These are phyloP conservation scores for Conistra vaccinii DNA, from an alignment of 2,888 invertebrate genomes.

Conservation along the genomic window DNA sequence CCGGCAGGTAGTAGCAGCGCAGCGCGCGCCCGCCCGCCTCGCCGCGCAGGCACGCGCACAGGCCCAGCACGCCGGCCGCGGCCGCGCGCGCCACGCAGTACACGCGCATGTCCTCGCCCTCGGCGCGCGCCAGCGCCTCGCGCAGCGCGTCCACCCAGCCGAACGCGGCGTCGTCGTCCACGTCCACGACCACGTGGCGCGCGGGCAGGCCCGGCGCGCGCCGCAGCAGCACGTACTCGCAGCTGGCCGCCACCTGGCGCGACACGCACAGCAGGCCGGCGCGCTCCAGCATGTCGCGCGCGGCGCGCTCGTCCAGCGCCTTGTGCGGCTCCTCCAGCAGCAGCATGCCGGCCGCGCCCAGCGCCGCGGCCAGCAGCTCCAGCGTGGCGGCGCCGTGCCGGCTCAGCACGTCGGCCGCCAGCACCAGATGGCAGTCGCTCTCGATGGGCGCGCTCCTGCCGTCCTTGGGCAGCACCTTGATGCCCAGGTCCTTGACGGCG, in stretches of 20 bases:
- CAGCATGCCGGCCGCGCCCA: constrained; percentile 93
- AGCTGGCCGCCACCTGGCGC: constrained; percentile 91
- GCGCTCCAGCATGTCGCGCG: constrained; percentile 76
- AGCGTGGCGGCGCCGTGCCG: constrained; percentile 90
- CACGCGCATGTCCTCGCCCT: constrained; percentile 91
- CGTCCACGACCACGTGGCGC: constrained; percentile 90
- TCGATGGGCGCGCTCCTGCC: constrained; percentile 90
- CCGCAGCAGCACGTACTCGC: constrained; percentile 93
- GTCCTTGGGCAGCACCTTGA: constrained; percentile 92
- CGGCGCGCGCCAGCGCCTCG: constrained; percentile 92
- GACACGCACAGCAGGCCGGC: constrained; percentile 80
- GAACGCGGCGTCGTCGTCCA: constrained; percentile 92
- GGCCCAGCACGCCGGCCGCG: constrained; percentile 95
- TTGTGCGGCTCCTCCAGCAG: constrained; percentile 93
- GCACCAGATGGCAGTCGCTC: constrained; percentile 92
- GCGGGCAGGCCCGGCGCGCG: constrained; percentile 82
- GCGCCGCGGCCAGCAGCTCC: constrained; percentile 90
- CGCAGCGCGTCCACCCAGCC: constrained; percentile 96
- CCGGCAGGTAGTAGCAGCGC: constrained; percentile 93
- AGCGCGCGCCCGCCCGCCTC: constrained; percentile 96
- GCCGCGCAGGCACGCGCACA: constrained; percentile 96
- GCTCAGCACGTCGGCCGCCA: constrained; percentile 92
- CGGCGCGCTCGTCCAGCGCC: constrained; percentile 84
- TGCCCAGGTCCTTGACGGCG: constrained; percentile 90
- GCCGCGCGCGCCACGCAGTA: constrained; percentile 93